phyloP scores from a whole-genome alignment of 2,113 vertebrate species.

The Halcyon senegalensis region DNA sequence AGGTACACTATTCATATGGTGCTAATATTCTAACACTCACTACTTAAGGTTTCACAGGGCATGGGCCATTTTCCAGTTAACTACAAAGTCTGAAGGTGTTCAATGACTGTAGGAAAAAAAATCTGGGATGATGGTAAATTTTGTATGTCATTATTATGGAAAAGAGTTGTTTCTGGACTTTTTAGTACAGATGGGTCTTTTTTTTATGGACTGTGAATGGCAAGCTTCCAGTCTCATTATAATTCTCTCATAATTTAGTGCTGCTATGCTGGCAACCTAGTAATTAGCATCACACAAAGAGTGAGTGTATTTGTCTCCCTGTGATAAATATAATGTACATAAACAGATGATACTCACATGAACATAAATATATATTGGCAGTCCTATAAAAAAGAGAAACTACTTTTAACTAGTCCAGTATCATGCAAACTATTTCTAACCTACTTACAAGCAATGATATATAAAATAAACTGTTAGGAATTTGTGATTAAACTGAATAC shows the following conservation, averaged over 20 bases:
- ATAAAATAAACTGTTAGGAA: background rate
- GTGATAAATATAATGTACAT: background rate
- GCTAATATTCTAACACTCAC: background rate
- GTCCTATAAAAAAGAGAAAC: background rate
- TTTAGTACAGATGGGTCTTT: background rate
- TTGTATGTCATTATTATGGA: background rate
- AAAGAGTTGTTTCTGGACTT: background rate
- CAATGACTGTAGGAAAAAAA: background rate
- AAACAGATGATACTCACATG: conserved; percentile 14
- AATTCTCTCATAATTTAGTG: background rate
- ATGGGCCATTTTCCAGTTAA: background rate
- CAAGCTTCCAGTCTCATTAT: background rate
- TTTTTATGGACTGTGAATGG: background rate
- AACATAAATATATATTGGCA: background rate
- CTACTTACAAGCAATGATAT: background rate
- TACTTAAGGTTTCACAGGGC: background rate
- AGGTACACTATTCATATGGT: background rate
- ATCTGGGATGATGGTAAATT: background rate
- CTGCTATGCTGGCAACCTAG: background rate
- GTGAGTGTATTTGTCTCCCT: background rate
- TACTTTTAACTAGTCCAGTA: background rate
- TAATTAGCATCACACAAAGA: conserved; percentile 21
- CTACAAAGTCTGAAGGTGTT: background rate
- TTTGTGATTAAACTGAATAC: background rate
- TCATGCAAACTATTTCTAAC: background rate